Percentiles rank a stretch among this genome's conserved stretches.
Conservation (phyloP, 64 coral and sea anemone species). For the Exaiptasia diaphana region DNA sequence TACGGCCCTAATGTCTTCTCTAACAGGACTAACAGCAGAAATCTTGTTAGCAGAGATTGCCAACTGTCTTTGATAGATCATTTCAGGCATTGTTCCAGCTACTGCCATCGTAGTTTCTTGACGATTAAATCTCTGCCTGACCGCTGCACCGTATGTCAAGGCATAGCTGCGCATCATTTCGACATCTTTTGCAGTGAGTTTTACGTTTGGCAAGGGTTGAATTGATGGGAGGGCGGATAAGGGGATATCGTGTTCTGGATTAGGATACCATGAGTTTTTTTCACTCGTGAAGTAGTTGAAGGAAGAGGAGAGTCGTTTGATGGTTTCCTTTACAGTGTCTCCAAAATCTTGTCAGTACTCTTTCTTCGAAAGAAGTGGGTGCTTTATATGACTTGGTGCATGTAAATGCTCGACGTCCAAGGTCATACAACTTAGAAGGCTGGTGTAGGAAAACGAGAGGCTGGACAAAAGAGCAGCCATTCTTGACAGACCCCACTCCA, state of each 20-base stretch:
- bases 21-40: neutral
- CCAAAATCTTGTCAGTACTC: slow-evolving; percentile 42
- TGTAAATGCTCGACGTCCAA: too few species aligned
- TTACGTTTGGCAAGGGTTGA: neutral
- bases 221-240: slow-evolving; percentile 16
- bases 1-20: neutral
- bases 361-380: neutral
- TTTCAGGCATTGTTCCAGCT: slow-evolving; percentile 48
- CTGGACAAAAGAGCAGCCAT: neutral
- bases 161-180: slow-evolving; percentile 24
- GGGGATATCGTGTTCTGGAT: slow-evolving; percentile 41
- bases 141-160: slow-evolving; percentile 28
- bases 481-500: slow-evolving; percentile 12
- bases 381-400: slow-evolving; percentile 22
- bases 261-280: slow-evolving; percentile 58
- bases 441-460: neutral
- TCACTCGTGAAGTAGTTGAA: slow-evolving; percentile 21
- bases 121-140: slow-evolving; percentile 44
- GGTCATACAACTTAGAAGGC: slow-evolving; percentile 34
- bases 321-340: slow-evolving; percentile 51
- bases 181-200: slow-evolving; percentile 16
- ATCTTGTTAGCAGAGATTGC: slow-evolving; percentile 1
- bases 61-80: slow-evolving; percentile 35
- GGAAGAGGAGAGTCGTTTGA: slow-evolving; percentile 12
- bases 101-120: slow-evolving; percentile 44